A percentile compares a stretch with the other conserved stretches of the same genome.
These are phyloP conservation scores for Anthrax anthrax DNA, from an alignment of 2,888 invertebrate species.

Conservation along the genomic window DNA sequence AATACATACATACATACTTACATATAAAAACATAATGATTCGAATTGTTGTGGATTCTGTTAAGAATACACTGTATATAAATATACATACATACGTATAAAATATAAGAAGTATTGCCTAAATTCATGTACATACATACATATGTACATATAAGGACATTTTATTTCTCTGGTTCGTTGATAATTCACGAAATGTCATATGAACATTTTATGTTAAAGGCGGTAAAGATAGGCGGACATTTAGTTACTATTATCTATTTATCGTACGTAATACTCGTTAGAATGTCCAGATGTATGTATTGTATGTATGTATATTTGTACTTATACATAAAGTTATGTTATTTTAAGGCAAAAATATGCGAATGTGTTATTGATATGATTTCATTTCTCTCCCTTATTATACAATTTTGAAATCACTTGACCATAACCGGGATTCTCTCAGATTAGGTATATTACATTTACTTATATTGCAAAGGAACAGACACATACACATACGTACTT, in stretches of 20 bases:
- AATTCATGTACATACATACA: neutral
- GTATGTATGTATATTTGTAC: no score
- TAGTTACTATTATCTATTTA: no score
- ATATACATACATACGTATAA: no score
- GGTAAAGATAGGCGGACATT: no score
- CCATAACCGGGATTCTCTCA: neutral
- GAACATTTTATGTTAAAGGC: neutral
- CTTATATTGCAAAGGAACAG: neutral
- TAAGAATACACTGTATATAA: neutral
- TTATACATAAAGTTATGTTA: no score
- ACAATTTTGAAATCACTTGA: neutral
- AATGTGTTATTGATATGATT: neutral
- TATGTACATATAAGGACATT: neutral
- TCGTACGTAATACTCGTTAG: no score
- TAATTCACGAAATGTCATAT: neutral
- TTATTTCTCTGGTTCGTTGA: neutral
- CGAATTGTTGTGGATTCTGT: neutral
- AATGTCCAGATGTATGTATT: no score
- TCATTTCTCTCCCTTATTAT: neutral
- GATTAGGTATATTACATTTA: neutral
- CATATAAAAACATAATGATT: neutral
- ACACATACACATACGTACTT: no score
- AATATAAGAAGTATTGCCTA: no score
- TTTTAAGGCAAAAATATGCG: neutral
- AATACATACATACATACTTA: no score